Evolutionary conservation across 1,140 invertebrate species (phyloP), one percentile per base, ranked within the genome.

Genomic region (Drosophila nasuta): DNA sequence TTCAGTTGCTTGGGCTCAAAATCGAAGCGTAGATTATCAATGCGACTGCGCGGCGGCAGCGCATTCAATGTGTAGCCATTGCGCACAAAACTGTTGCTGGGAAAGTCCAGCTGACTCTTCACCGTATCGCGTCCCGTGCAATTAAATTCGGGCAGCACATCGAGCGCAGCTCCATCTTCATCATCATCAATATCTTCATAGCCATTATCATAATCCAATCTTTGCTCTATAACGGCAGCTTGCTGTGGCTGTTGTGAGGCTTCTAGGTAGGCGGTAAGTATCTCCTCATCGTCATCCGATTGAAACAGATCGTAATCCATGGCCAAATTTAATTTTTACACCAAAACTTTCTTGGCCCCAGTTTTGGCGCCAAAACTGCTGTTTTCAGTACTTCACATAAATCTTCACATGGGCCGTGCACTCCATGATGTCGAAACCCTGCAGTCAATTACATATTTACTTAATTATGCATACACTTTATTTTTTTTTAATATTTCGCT

Each of bases 261-360:
- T 63, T 77, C 69, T 11, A 85, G 13, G 56, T 72, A 86, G 17
- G 87, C 77, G 11, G 63, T 77, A 3, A 92, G 72, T 38, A 92
- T 77, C 13, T 91, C 91, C 52, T 92, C 91, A 35, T 92, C 91
- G 43, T 92, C 91, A 43, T 92, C 91, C 5, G 82, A 86, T 63
- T 92, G 89, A 57, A 92, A 92, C 5, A 92, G 69, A 71, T 92
- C 86, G 66, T 92, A 92, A 57, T 92, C 91, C 91, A 92, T 92
- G 15, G 33, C 25, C 51, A 52, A 25, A 25, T 25, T 25, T 8
- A 8, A 52, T 28, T n/a, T 49, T 30, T 10, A 52, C n/a, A 13
- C 51, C 1, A 25, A 1, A 30, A 33, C 13, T 48, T 48, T 13
- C 5, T 13, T 46, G 5, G 1, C 1, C 13, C n/a, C 43, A 11